These are phyloP conservation scores for Habrosyne pyritoides DNA, from an alignment of 2,888 invertebrate genomes.

Conservation along the genomic window DNA sequence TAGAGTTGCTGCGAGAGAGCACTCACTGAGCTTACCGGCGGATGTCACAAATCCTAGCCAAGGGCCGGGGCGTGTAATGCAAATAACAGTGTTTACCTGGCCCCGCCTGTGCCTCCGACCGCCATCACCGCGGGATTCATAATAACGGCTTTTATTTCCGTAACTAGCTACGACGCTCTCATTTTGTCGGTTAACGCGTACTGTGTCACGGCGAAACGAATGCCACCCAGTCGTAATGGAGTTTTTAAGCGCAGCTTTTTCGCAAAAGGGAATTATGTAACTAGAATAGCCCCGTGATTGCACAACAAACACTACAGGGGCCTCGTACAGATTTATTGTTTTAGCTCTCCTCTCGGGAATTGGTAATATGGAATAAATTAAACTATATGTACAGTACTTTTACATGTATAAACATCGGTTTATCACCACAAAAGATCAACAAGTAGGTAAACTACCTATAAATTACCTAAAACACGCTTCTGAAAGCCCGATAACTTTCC, in stretches of 20 bases:
- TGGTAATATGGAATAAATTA: conserved; percentile 30
- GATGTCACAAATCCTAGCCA: conserved; percentile 75
- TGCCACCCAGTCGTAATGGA: conserved; percentile 66
- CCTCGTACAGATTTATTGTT: conserved; percentile 57
- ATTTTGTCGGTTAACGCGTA: conserved; percentile 77
- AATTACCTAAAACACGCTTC: neutral
- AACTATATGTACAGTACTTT: neutral
- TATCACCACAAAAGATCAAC: neutral
- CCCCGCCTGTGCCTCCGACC: conserved; percentile 35
- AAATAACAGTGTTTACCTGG: conserved; percentile 75
- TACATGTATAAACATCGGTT: neutral
- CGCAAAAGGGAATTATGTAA: conserved; percentile 68
- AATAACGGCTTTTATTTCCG: conserved; percentile 77
- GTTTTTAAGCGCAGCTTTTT: conserved; percentile 74
- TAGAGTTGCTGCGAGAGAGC: conserved; percentile 53
- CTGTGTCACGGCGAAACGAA: conserved; percentile 74
- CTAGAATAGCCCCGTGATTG: conserved; percentile 64
- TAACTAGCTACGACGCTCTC: conserved; percentile 76
- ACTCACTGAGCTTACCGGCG: conserved; percentile 62
- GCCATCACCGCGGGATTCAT: conserved; percentile 60
- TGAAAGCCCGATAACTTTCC: neutral
- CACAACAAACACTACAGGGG: conserved; percentile 56
- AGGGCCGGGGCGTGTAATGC: conserved; percentile 67
- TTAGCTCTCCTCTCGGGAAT: conserved; percentile 48
- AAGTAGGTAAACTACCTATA: neutral